phyloP scores from a whole-genome alignment of 2,888 invertebrate species.

The Heliconius sara region DNA sequence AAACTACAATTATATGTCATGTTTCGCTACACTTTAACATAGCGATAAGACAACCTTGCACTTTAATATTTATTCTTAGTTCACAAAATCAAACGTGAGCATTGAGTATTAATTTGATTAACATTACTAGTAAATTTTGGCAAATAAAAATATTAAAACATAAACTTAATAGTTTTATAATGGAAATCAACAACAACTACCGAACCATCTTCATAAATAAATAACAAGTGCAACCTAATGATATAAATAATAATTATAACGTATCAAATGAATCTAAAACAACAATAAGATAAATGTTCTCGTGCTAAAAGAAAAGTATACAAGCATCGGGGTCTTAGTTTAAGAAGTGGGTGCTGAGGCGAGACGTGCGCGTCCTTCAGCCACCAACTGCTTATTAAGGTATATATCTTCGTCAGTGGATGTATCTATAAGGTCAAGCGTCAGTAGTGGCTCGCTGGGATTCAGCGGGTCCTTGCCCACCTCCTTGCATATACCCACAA shows the following conservation, averaged over 20 bases:
- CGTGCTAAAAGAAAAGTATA: neutral
- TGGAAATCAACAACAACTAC: slow-evolving; percentile 30
- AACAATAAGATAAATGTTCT: slow-evolving; percentile 6
- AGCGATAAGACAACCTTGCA: slow-evolving; percentile 39
- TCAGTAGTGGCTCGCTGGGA: slow-evolving; percentile 85
- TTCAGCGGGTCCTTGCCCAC: slow-evolving; percentile 85
- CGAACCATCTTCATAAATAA: slow-evolving; percentile 29
- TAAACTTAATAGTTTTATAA: slow-evolving; percentile 6
- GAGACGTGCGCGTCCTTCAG: slow-evolving; percentile 84
- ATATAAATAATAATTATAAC: slow-evolving; percentile 22
- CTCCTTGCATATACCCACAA: slow-evolving; percentile 87
- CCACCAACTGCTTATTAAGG: slow-evolving; percentile 86
- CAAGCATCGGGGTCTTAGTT: slow-evolving; percentile 14
- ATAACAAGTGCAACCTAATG: slow-evolving; percentile 28
- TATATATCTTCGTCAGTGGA: slow-evolving; percentile 87
- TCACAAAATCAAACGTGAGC: neutral
- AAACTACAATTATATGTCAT: slow-evolving; percentile 28
- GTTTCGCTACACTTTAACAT: slow-evolving; percentile 38
- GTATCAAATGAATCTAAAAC: slow-evolving; percentile 17
- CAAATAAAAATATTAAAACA: slow-evolving; percentile 6
- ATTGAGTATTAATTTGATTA: slow-evolving; percentile 18
- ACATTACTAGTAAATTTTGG: neutral
- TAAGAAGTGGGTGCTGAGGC: slow-evolving; percentile 55
- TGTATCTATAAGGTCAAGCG: slow-evolving; percentile 88
- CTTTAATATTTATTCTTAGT: neutral